phyloP scores from a whole-genome alignment of 37 sponge, comb jelly and placozoan species.

The Ianthella basta region DNA sequence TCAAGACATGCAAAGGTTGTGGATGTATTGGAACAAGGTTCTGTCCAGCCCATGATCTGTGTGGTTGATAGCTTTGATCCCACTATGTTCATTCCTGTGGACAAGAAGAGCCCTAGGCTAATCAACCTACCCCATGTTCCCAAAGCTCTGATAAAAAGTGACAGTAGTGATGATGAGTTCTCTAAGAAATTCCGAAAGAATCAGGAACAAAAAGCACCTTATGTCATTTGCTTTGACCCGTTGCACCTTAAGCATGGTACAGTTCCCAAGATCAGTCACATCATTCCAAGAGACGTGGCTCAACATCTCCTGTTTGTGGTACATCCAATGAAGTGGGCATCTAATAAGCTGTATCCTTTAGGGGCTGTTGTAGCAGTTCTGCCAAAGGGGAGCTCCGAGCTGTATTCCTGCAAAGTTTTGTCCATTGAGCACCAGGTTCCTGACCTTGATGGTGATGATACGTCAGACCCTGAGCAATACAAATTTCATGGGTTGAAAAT shows the following conservation, averaged over 20 bases:
- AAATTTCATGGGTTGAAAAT: not conserved
- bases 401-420: too few species aligned
- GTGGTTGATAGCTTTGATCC: conserved; percentile 36
- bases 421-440: too few species aligned
- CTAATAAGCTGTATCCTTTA: conserved; percentile 41
- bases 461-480: not conserved
- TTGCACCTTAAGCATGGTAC: not conserved
- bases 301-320: conserved; percentile 57
- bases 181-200: too few species aligned
- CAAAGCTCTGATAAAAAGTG: not conserved
- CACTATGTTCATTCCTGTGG: conserved; percentile 57
- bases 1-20: conserved; percentile 41
- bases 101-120: conserved; percentile 50
- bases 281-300: conserved; percentile 49
- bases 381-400: conserved; percentile 26
- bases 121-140: conserved; percentile 67
- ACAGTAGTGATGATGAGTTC: not conserved
- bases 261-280: conserved; percentile 46
- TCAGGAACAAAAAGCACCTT: too few species aligned
- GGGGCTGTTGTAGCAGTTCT: conserved; percentile 45
- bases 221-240: too few species aligned
- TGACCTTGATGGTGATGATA: too few species aligned
- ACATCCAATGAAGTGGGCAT: conserved; percentile 29
- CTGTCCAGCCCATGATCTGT: conserved; percentile 45
- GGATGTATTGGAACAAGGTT: conserved; percentile 24